Conservation (phyloP, 2,797 vertebrate genomes). For the Xiphorhynchus erythropygius region DNA sequence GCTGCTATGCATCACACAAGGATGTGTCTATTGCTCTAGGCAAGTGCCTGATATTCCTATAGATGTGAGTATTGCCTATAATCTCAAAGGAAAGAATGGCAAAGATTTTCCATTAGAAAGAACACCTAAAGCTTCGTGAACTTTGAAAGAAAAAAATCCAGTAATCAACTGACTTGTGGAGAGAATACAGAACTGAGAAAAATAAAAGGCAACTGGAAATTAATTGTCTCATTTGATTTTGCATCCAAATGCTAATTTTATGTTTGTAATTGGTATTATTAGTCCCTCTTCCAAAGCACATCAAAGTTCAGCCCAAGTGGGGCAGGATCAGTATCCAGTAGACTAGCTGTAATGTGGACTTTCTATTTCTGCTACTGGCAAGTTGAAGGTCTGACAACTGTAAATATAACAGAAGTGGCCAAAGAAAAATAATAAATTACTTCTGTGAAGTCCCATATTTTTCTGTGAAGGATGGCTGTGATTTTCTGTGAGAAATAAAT, state of each 20-base stretch:
- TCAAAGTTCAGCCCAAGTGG: not conserved
- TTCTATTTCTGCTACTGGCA: not conserved
- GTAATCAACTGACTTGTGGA: not conserved
- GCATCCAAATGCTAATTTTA: not conserved
- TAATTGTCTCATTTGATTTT: not conserved
- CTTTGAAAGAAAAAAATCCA: not conserved
- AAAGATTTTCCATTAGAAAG: not conserved
- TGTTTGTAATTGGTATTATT: not conserved
- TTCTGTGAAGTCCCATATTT: not conserved
- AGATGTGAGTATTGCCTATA: not conserved
- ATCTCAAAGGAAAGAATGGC: not conserved
- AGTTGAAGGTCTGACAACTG: not conserved
- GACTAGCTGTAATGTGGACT: not conserved
- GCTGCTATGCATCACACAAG: not conserved
- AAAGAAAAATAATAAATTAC: not conserved
- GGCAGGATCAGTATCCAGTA: not conserved
- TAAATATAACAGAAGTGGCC: not conserved
- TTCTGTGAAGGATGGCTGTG: not conserved
- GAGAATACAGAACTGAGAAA: not conserved
- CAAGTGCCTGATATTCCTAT: not conserved
- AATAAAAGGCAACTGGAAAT: not conserved
- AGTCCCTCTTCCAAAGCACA: not conserved
- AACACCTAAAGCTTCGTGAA: not conserved
- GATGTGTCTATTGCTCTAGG: not conserved
- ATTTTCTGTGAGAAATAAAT: not conserved